Percentiles rank a stretch among this genome's conserved stretches.
Conservation (phyloP, 2,113 vertebrate genomes). For the Grammomys dolichurus region DNA sequence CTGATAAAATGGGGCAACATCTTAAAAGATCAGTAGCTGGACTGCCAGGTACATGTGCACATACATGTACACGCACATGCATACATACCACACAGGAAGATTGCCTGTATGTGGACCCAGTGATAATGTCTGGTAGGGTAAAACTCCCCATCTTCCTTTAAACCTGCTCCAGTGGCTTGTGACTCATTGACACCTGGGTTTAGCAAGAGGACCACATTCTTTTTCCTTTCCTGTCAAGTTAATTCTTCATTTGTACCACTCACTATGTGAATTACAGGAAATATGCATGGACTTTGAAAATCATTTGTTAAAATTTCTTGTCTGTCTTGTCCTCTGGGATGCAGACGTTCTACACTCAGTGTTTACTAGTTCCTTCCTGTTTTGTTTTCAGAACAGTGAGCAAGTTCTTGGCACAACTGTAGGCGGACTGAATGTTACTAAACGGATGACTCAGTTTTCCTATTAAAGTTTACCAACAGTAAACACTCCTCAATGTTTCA, state of each 20-base stretch:
- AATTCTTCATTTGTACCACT: neutral
- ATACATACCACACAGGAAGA: neutral
- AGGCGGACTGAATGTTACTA: neutral
- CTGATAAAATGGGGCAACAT: neutral
- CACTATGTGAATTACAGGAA: no score
- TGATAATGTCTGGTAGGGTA: neutral
- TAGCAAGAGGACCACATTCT: neutral
- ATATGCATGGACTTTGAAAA: neutral
- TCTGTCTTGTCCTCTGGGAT: neutral
- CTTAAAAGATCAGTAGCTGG: neutral
- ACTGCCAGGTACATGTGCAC: fast-evolving
- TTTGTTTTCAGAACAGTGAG: neutral
- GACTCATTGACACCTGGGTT: neutral
- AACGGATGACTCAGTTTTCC: neutral
- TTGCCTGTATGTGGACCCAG: no score
- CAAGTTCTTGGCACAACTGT: neutral
- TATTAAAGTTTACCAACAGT: neutral
- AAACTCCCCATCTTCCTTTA: neutral
- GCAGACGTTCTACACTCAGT: neutral
- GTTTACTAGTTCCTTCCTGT: neutral
- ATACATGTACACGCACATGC: neutral
- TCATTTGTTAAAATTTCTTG: neutral
- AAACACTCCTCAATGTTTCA: neutral
- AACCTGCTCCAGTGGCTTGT: neutral
- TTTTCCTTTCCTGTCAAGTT: neutral